Conservation (phyloP, 2,113 vertebrate genomes). For the Trinectes maculatus region DNA sequence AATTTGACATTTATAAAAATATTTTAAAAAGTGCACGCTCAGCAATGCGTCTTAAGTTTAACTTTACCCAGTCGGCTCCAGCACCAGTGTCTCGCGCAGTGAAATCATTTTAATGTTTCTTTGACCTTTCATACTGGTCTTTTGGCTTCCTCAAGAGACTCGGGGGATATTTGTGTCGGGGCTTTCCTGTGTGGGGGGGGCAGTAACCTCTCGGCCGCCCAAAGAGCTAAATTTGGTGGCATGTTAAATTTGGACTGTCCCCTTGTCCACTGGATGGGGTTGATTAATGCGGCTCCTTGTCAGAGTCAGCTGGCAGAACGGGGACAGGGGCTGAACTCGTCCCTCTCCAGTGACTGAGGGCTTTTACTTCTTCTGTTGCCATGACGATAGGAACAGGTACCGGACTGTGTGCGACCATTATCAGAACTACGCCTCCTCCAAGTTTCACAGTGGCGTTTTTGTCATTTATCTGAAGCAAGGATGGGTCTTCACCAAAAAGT, state of each 20-base stretch:
- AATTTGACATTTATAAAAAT: conserved; percentile 37
- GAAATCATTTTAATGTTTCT: not conserved
- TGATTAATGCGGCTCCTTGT: conserved; percentile 74
- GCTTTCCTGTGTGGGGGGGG: conserved; percentile 60
- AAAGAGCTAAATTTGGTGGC: conserved; percentile 64
- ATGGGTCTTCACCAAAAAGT: not conserved
- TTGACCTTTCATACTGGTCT: conserved; percentile 29
- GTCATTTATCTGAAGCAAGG: not conserved
- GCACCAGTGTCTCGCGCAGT: not conserved
- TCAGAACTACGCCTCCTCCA: not conserved
- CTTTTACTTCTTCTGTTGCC: not conserved
- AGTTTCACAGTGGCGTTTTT: not conserved
- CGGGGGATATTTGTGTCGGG: conserved; percentile 48
- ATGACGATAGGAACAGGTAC: conserved; percentile 8
- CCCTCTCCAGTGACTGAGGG: not conserved
- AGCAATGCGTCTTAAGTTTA: conserved; percentile 29
- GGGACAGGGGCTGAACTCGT: conserved; percentile 58
- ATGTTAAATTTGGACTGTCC: conserved; percentile 70
- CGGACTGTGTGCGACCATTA: not conserved
- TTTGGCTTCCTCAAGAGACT: not conserved
- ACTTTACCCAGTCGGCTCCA: conserved; percentile 8
- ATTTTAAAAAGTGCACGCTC: conserved; percentile 13
- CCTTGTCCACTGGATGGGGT: conserved; percentile 53
- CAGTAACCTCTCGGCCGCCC: conserved; percentile 15
- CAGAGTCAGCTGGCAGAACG: conserved; percentile 71